Evolutionary conservation across 2,888 invertebrate species (phyloP), one percentile per base, ranked within the genome.

Genomic region (Mechanitis mazaeus): DNA sequence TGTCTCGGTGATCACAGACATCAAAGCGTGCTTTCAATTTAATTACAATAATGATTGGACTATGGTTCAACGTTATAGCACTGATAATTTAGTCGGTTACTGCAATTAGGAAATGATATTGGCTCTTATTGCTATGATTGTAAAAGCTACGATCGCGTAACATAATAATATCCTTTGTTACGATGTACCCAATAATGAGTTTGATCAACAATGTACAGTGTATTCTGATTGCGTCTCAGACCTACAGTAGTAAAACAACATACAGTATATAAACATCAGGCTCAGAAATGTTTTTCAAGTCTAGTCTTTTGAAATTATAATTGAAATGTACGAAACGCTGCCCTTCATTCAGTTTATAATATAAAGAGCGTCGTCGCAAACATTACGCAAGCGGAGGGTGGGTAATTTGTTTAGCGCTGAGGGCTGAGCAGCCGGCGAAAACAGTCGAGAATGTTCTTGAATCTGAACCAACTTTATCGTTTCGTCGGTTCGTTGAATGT

Each of bases 1-100:
- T 69, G 65, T 55, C 58, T 58, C 53, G 57, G 54, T 58, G 63
- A 65, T 60, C 54, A 54, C 54, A 60, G 64, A 72, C 73, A 75
- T 79, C 77, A 80, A 79, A 78, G 77, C 76, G 70, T 69, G 69
- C 71, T 71, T 71, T 72, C 70, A 68, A 77, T 77, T 77, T 74
- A 78, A 80, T 80, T 76, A 78, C 72, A 61, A 71, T 75, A 75
- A 76, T 75, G 75, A 82, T 80, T 76, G 74, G 71, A 75, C 74
- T 72, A 31, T 60, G 56, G 47, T 33, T 33, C 3, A 33, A 46
- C 45, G 56, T 35, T 54, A 56, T 31, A 68, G 69, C 74, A 74
- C 74, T 73, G 73, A 72, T 76, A 73, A 76, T 78, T 74, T 54
- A 38, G 53, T 50, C 56, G 58, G 56, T 59, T 58, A 45, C 63